These are phyloP conservation scores for Chrysopa pallens DNA, from an alignment of 1,140 invertebrate genomes.

Conservation along the genomic window DNA sequence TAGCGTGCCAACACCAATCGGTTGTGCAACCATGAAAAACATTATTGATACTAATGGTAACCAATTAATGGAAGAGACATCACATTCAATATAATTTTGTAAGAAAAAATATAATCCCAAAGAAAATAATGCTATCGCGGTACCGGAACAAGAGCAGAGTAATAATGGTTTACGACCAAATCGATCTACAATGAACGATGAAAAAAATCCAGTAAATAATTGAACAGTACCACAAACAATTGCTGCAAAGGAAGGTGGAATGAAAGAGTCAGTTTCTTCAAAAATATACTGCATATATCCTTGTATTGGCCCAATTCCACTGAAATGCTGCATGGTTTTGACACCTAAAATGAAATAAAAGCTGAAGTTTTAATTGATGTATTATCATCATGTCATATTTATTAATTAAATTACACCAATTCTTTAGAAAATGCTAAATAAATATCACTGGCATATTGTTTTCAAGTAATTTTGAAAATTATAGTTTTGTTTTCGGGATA, in stretches of 20 bases:
- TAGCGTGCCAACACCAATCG: constrained; percentile 12
- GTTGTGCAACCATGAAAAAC: constrained; percentile 12
- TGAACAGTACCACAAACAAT: constrained; percentile 11
- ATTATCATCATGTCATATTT: no score
- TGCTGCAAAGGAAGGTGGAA: constrained; percentile 11
- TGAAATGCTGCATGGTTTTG: constrained; percentile 11
- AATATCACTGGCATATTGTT: no score
- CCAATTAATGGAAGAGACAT: constrained; percentile 8
- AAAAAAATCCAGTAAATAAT: constrained; percentile 8
- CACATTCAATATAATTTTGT: constrained; percentile 1
- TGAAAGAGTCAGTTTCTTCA: constrained; percentile 9
- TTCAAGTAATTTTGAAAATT: no score
- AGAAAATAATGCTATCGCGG: constrained; percentile 8
- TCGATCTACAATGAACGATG: constrained; percentile 12
- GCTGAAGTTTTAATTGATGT: neutral
- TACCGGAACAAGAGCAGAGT: constrained; percentile 10
- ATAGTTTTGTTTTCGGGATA: no score
- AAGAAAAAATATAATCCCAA: constrained; percentile 12
- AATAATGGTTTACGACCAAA: constrained; percentile 14
- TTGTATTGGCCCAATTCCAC: constrained; percentile 14
- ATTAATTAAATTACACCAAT: no score
- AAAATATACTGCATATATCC: constrained; percentile 20
- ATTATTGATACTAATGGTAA: constrained; percentile 14
- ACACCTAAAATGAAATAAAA: neutral
- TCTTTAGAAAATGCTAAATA: no score